Percentiles rank a stretch among this genome's conserved stretches.
phyloP scores from a whole-genome alignment of 2,797 vertebrate species.

The Oryzias dopingdopingensis region DNA sequence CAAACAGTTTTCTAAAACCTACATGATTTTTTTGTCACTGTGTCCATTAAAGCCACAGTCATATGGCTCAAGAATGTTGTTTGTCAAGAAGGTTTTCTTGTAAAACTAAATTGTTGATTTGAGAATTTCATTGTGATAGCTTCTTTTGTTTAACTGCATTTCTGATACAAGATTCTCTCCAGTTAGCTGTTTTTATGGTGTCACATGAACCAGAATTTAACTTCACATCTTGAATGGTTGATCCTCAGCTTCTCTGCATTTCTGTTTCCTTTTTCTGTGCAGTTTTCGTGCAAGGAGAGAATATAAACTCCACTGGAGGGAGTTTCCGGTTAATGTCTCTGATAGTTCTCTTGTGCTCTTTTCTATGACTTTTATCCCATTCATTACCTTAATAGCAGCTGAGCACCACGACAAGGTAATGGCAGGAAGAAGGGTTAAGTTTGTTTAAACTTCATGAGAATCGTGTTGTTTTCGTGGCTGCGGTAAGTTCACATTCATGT shows the following conservation, averaged over 20 bases:
- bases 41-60: no score
- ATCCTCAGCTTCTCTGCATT: conserved; percentile 8
- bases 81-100: no score
- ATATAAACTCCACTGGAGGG: conserved; percentile 38
- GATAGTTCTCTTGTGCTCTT: conserved; percentile 41
- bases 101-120: no score
- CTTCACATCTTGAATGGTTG: no score
- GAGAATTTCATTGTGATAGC: no score
- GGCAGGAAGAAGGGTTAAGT: conserved; percentile 32
- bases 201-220: no score
- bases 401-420: conserved; percentile 18
- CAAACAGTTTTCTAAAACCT: no score
- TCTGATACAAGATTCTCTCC: no score
- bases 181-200: no score
- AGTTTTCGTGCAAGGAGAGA: conserved; percentile 13
- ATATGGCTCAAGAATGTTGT: no score
- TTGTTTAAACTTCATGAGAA: conserved; percentile 55
- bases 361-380: conserved; percentile 23
- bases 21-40: no score
- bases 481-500: conserved; percentile 29
- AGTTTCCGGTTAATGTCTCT: conserved; percentile 55
- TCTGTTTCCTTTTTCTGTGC: conserved; percentile 48
- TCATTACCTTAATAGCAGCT: conserved; percentile 13
- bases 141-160: no score
- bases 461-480: conserved; percentile 21